These are phyloP conservation scores for Macaria notata DNA, from an alignment of 2,888 invertebrate species.

Conservation along the genomic window DNA sequence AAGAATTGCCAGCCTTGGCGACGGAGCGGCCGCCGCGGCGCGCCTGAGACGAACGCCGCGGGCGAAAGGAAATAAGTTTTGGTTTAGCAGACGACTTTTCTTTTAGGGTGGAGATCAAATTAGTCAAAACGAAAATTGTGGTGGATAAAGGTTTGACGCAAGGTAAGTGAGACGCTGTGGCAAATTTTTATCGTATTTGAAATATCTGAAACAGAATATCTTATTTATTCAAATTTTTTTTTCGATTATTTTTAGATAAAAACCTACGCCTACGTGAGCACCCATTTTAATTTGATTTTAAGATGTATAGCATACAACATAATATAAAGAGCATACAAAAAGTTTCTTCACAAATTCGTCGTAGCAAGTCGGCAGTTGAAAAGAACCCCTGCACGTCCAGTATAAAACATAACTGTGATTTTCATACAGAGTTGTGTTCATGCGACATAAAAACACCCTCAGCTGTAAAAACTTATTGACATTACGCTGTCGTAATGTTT, in stretches of 20 bases:
- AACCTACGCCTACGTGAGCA: no score
- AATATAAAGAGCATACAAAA: no score
- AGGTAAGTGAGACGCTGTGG: no score
- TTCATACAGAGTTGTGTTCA: slow-evolving; percentile 70
- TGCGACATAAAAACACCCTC: slow-evolving; percentile 61
- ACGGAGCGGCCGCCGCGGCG: slow-evolving; percentile 40
- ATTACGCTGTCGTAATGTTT: slow-evolving; percentile 34
- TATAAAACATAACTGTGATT: slow-evolving; percentile 79
- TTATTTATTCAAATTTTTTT: no score
- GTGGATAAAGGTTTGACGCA: no score
- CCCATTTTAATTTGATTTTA: no score
- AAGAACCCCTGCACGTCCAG: slow-evolving; percentile 73
- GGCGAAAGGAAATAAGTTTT: background rate
- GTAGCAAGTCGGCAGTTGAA: slow-evolving; percentile 41
- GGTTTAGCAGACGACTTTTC: background rate
- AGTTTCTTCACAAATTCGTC: slow-evolving; percentile 35
- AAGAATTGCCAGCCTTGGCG: slow-evolving; percentile 72
- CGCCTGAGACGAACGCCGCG: slow-evolving; percentile 12
- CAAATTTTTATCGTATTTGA: no score
- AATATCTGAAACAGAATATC: no score
- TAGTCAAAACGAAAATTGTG: no score
- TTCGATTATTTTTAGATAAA: no score
- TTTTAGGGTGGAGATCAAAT: background rate
- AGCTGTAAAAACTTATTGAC: slow-evolving; percentile 53
- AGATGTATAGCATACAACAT: no score